These are phyloP conservation scores for Melanogrammus aeglefinus DNA, from an alignment of 2,797 vertebrate genomes.

Conservation along the genomic window DNA sequence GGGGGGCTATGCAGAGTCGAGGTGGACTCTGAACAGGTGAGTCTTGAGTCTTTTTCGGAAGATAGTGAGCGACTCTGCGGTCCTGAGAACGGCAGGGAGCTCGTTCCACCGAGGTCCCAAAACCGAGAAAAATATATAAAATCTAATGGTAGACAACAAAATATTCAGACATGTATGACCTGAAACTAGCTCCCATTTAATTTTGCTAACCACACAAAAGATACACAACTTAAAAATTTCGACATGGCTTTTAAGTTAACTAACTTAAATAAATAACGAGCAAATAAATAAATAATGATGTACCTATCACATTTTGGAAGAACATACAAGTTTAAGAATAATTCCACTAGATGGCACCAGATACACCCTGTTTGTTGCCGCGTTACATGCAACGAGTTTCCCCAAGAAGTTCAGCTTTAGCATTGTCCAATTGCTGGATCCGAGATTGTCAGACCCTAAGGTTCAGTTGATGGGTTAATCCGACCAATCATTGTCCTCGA, in stretches of 20 bases:
- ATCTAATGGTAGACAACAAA: neutral
- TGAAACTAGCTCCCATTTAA: neutral
- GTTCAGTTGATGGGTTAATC: constrained; percentile 65
- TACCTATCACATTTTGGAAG: neutral
- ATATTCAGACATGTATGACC: neutral
- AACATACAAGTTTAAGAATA: neutral
- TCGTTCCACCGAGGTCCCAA: too few relatives aligned
- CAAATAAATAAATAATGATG: neutral
- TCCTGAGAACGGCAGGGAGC: too few relatives aligned
- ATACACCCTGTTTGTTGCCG: neutral
- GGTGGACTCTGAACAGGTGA: too few relatives aligned
- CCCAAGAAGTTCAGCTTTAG: too few relatives aligned
- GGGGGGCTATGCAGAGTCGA: too few relatives aligned
- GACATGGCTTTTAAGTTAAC: neutral
- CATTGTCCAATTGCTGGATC: too few relatives aligned
- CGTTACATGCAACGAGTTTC: too few relatives aligned
- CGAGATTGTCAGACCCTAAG: constrained; percentile 58
- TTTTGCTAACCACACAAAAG: neutral
- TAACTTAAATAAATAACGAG: neutral
- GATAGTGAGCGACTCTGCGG: too few relatives aligned
- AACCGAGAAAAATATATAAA: too few relatives aligned
- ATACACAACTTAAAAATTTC: neutral
- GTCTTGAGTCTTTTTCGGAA: too few relatives aligned
- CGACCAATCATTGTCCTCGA: constrained; percentile 92
- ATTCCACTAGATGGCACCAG: neutral